Evolutionary conservation across 2,797 vertebrate species (phyloP).

Genomic region (Acanthurus leucopareius): DNA sequence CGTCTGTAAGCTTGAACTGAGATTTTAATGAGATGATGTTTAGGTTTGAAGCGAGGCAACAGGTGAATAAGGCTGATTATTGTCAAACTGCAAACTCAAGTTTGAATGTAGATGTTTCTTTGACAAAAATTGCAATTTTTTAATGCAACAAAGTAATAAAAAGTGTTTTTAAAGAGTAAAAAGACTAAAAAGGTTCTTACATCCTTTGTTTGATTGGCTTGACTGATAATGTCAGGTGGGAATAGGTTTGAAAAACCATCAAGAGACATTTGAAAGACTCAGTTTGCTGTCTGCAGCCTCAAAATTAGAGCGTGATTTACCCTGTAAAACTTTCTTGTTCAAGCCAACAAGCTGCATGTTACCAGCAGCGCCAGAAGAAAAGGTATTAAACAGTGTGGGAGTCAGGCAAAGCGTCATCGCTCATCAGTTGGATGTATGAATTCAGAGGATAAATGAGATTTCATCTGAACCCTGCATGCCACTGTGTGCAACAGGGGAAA

Average conservation of each 20-base stretch:
- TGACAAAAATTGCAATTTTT: slow-evolving; percentile 1
- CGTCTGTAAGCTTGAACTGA: slow-evolving; percentile 28
- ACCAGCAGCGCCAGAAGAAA: slow-evolving; percentile 36
- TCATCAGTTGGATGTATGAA: slow-evolving; percentile 61
- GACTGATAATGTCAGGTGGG: background rate
- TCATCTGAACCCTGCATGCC: slow-evolving; percentile 70
- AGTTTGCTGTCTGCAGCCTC: background rate
- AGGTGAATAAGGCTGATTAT: background rate
- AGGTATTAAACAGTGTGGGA: slow-evolving; percentile 35
- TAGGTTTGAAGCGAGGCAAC: slow-evolving; percentile 24
- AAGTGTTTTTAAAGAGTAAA: slow-evolving; percentile 3
- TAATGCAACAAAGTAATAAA: background rate
- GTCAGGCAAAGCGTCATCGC: slow-evolving; percentile 30
- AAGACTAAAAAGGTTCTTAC: background rate
- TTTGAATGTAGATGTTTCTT: background rate
- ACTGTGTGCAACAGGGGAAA: slow-evolving; percentile 23
- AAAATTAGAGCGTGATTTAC: background rate
- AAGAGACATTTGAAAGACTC: slow-evolving; percentile 6
- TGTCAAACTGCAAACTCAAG: slow-evolving; percentile 13
- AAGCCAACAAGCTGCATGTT: slow-evolving; percentile 8
- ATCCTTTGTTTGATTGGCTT: slow-evolving; percentile 14
- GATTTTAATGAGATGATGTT: slow-evolving; percentile 53
- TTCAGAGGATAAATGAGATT: slow-evolving; percentile 66
- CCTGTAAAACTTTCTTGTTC: slow-evolving; percentile 21
- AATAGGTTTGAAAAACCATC: background rate